Conservation (phyloP, 1,140 invertebrate species). For the Monochamus saltuarius region DNA sequence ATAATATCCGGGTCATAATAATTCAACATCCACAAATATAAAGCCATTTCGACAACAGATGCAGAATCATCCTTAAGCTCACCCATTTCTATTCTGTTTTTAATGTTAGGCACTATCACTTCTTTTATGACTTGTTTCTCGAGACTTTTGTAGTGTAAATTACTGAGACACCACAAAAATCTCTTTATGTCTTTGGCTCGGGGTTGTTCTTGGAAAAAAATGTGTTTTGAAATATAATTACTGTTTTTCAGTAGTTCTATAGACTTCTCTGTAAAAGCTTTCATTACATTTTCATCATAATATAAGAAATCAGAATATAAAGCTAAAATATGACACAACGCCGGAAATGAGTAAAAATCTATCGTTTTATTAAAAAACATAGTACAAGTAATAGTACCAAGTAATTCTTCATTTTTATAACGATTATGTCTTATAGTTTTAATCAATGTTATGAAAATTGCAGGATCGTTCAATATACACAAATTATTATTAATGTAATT, state of each 20-base stretch:
- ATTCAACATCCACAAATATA: conserved; percentile 48
- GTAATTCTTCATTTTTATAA: conserved; percentile 46
- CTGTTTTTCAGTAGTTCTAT: conserved; percentile 30
- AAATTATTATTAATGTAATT: conserved; percentile 44
- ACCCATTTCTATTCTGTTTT: conserved; percentile 30
- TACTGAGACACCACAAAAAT: conserved; percentile 45
- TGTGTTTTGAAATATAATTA: conserved; percentile 26
- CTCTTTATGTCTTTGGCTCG: conserved; percentile 47
- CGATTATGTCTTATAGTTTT: conserved; percentile 49
- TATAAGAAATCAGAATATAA: conserved; percentile 47
- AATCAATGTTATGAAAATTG: conserved; percentile 45
- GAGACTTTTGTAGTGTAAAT: conserved; percentile 35
- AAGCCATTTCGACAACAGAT: conserved; percentile 36
- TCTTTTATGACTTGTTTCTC: conserved; percentile 28
- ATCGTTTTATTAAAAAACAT: conserved; percentile 50
- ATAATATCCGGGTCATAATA: conserved; percentile 41
- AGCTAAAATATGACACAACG: conserved; percentile 46
- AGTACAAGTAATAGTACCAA: conserved; percentile 43
- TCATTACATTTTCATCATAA: conserved; percentile 45
- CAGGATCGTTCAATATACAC: conserved; percentile 42
- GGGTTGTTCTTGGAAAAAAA: conserved; percentile 34
- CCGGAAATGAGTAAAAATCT: conserved; percentile 43
- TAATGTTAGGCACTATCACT: conserved; percentile 40
- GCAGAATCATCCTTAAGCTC: conserved; percentile 34
- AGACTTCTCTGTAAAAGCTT: conserved; percentile 34